Conservation (phyloP, 2,797 vertebrate species). For the Rhabdophis nuchalis region DNA sequence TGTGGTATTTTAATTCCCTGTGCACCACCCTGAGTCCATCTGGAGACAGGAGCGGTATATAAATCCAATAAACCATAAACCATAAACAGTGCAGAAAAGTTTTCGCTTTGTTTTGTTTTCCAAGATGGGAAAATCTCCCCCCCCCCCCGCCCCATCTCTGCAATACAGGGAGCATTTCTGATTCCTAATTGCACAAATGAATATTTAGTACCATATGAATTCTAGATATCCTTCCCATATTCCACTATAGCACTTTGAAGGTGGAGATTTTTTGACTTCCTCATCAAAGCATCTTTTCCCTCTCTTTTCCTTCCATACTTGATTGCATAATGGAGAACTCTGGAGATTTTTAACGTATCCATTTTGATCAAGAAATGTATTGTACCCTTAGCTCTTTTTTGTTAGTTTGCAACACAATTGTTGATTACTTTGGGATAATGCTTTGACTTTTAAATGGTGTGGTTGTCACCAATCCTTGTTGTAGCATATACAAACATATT, state of each 20-base stretch:
- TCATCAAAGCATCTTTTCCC: neutral
- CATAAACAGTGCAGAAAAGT: neutral
- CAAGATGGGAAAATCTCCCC: neutral
- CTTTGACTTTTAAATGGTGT: neutral
- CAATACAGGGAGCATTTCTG: neutral
- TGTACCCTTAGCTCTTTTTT: neutral
- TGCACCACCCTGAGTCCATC: no score
- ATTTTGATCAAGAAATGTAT: neutral
- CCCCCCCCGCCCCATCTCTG: no score
- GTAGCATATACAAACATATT: neutral
- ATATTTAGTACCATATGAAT: neutral
- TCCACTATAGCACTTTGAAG: neutral
- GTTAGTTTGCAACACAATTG: neutral
- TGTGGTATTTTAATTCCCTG: no score
- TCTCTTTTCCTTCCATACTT: neutral
- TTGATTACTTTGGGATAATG: neutral
- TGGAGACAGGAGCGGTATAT: no score
- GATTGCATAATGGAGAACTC: neutral
- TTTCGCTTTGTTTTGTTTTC: neutral
- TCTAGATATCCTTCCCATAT: neutral
- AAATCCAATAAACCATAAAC: no score
- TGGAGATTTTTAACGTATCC: neutral
- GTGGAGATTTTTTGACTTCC: neutral
- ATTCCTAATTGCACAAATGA: neutral
- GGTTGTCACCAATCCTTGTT: neutral